These are phyloP conservation scores for Ranitomeya imitator DNA, from an alignment of 2,113 vertebrate genomes.

Conservation along the genomic window DNA sequence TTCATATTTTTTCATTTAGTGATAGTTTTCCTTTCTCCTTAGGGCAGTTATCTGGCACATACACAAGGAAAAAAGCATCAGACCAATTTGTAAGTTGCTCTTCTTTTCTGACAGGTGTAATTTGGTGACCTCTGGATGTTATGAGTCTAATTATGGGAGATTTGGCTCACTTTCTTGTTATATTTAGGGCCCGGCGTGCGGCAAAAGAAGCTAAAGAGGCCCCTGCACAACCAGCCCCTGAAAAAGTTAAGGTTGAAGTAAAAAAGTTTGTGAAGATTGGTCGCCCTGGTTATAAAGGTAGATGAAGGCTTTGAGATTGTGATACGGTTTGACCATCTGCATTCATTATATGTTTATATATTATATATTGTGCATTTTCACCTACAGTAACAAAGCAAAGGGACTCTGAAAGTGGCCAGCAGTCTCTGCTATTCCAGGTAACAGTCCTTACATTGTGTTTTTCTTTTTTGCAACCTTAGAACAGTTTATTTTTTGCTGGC, in stretches of 20 bases:
- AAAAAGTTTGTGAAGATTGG: conserved; percentile 99
- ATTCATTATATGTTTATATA: neutral
- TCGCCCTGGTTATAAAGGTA: conserved; percentile 96
- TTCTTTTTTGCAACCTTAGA: neutral
- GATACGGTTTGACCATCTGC: neutral
- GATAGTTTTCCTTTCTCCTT: conserved; percentile 45
- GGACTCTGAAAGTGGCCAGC: conserved; percentile 89
- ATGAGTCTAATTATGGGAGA: neutral
- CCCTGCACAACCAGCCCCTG: conserved; percentile 93
- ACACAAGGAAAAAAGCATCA: conserved; percentile 99
- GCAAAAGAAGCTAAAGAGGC: conserved; percentile 98
- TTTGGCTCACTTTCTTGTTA: neutral
- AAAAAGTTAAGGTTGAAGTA: conserved; percentile 97
- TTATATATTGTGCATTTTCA: neutral
- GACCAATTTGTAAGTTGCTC: conserved; percentile 90
- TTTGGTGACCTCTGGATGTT: too few relatives aligned
- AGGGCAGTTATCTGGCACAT: conserved; percentile 97
- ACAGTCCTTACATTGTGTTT: conserved; percentile 8
- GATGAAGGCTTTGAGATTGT: neutral
- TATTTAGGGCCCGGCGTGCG: conserved; percentile 81
- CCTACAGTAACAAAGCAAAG: conserved; percentile 93
- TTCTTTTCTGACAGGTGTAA: neutral
- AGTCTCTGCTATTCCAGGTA: conserved; percentile 97
- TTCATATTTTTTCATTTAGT: neutral
- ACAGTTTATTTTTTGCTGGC: too few relatives aligned